Evolutionary conservation across 2,797 vertebrate genomes (phyloP), one percentile per base, ranked within the genome.

Genomic region (Crenuchus spilurus): DNA sequence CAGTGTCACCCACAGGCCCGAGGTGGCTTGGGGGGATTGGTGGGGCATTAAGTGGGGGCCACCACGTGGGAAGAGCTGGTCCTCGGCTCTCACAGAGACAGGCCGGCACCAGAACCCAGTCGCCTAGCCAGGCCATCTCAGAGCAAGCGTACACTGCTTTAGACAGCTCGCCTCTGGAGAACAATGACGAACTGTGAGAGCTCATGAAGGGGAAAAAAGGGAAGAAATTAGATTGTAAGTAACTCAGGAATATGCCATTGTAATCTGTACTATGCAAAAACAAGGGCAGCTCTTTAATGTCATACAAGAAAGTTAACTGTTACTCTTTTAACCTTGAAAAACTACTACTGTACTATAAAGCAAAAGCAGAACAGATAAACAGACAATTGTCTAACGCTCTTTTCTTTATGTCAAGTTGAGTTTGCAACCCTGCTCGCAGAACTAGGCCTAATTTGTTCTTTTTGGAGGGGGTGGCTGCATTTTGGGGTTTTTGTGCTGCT

Each of bases 41-140:
- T 33, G 39, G 30, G 33, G 42, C 10, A 22, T 39, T 67, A 37
- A 64, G 67, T 63, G 68, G 77, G 90, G 90, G 87, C 84, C 85
- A 85, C 88, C 91, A 92, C 82, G 80, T 89, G 90, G 87, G 87
- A 91, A 92, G 91, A 92, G 88, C 88, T 85, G 83, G 85, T 67
- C 60, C 86, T 74, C 75, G 60, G 81, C 87, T 83, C 86, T 91
- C 88, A 75, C 88, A 84, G 90, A 93, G 92, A 93, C 92, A 93
- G 84, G 69, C 88, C 88, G 91, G 92, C 92, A 93, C 92, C 92
- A 92, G 85, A 86, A 85, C 87, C 89, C 87, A 93, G 90, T 89
- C 86, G 83, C 60, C 68, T 83, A 82, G 85, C 86, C 86, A 88
- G 91, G 88, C 88, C 89, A 90, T 81, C 85, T 86, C 79, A 60